Base-by-base conservation (phyloP, 2,797 vertebrate species). In the Thaleichthys pacificus region DNA sequence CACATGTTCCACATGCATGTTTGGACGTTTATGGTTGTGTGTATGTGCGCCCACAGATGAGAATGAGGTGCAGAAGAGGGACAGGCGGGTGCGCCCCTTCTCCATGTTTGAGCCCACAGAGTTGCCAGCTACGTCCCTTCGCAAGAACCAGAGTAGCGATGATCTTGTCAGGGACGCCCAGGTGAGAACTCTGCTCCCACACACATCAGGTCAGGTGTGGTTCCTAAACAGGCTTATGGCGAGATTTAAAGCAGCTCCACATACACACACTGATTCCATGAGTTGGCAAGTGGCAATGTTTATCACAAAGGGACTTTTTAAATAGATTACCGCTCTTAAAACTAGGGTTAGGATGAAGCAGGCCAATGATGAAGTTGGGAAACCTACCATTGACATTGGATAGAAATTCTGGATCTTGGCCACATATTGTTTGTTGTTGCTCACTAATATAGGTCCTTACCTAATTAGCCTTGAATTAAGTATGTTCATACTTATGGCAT, bases 41-140 rank as follows among this genome's bases (percentile, higher is more conserved):
- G 17, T 76, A 57, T 54, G 2, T 85, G 19, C 88, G 8, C 78
- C 28, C 1, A 71, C 69, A 93, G 95, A 92, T 80, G 96, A 96
- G 28, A 84, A 85, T 0, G 96, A 97, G 12, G 75, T 85, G 61
- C 85, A 90, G 3, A 91, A 95, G 81, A 93, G 94, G 68, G 97
- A 98, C 85, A 95, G 93, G 79, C 97, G 96, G 73, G 93, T 93
- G 0, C 95, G 97, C 5, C 97, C 97, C 0, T 92, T 94, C 77
- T 99, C 97, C 0, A 98, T 99, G 97, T 96, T 98, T 70, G 97
- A 98, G 81, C 88, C 95, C 0, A 92, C 93, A 0, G 97, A 97
- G 17, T 79, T 77, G 7, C 82, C 91, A 3, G 69, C 94, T 0
- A 87, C 85, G 72, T 97, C 89, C 0, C 91, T 0, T 80, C 88